Evolutionary conservation across 2,113 vertebrate species (phyloP), one percentile per base, ranked within the genome.

Genomic region (Rattus norvegicus): DNA sequence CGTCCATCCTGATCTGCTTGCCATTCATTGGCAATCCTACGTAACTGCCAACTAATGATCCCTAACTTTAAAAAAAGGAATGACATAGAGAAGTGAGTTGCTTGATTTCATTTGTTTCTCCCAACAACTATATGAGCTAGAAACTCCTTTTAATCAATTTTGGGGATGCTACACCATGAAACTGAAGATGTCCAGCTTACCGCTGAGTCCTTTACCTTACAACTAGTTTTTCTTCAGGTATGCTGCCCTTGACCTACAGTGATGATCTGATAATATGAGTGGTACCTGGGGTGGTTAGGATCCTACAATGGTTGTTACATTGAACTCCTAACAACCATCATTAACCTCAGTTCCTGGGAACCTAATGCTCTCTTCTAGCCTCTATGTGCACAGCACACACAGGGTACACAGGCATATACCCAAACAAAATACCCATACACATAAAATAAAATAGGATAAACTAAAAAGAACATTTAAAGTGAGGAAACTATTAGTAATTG

Each of bases 101-200:
- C 54, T 72, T 95, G 63, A 36, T 80, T 92, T 93, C 52, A 85
- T 72, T 88, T 92, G 61, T 47, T 95, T 47, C 84, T 91, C 63
- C 47, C 49, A 54, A 20, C 56, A 67, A 30, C 17, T 8, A 43
- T 1, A 24, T 4, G 33, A 92, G 36, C 2, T 56, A 52, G 89
- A 79, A 93, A 93, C 69, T 84, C 30, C 24, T 61, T 65, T 13
- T 22, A 80, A 20, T 54, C 26, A 75, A 36, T 43, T 75, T 91
- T 61, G 43, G 76, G 49, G 43, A 52, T 13, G 4, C 30, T 69
- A 43, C 47, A 52, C 10, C 7, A 54, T 69, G 90, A n/a, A 30
- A 19, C 7, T 16, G 49, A 26, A 84, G 36, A 56, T 20, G 13
- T 26, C 19, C 26, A 20, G n/a, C 43, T 80, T 28, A 77, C 7